Evolutionary conservation across 1,140 invertebrate species (phyloP), one percentile per base, ranked within the genome.

Genomic region (Chymomyza costata): DNA sequence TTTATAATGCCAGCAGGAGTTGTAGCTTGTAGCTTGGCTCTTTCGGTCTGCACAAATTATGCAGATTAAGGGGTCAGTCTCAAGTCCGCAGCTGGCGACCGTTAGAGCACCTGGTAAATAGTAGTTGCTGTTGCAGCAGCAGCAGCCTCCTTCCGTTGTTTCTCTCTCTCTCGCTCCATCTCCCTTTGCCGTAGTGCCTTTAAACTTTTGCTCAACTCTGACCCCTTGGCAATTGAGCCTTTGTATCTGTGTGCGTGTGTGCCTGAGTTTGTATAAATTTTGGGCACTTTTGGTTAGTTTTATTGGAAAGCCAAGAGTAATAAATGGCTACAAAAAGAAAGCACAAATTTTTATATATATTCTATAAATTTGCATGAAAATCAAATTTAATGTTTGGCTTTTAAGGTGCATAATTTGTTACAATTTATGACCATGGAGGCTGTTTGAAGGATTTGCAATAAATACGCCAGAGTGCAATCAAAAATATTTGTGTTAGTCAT

Each of bases 51-150:
- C 35, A 39, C 64, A 78, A 78, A 78, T 78, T 80, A 78, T 78
- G 73, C 64, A 78, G 74, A 78, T 80, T 78, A 80, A 67, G 67
- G 73, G 71, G 73, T 78, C 71, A 80, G 58, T 48, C 51, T 60
- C 45, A 19, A 14, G 32, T 45, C 34, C 52, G 45, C 66, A 66
- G 66, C 71, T 66, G 71, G 71, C 60, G 61, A 46, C 39, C 51
- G 64, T 64, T 56, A 52, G 32, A 40, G 51, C 38, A 44, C 32
- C 53, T n/a, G n/a, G n/a, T n/a, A n/a, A n/a, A n/a, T n/a, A n/a
- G n/a, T 48, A 54, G 34, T 53, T 49, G 45, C 31, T 39, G 41
- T 47, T 57, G 18, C 19, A 39, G 30, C 17, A 19, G 56, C 30
- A 34, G 52, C 52, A 61, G n/a, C 58, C 52, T 56, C 52, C 52